Evolutionary conservation across 2,113 vertebrate genomes (phyloP), one percentile per base, ranked within the genome.

Genomic region (Crocuta crocuta): DNA sequence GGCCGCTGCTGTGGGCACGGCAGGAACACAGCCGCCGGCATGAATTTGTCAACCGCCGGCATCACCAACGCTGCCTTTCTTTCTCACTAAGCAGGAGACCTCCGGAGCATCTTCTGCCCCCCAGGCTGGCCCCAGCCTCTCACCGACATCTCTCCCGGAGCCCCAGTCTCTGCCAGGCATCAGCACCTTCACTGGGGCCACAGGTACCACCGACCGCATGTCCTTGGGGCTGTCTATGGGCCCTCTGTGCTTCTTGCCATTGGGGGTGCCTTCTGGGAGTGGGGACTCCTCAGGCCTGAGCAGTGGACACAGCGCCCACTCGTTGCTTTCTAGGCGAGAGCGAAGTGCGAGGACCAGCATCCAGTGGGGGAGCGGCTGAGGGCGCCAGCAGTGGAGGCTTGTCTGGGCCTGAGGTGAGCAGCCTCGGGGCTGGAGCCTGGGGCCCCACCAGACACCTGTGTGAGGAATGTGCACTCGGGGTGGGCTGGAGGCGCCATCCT

Each of bases 191-290:
- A 98, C 98, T 43, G 93, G 96, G 90, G 98, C 88, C 86, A 95
- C 98, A 0, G 99, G 99, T 99, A 98, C 98, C 12, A 45, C 82
- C 43, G 26, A 0, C 10, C 24, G 26, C 53, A 2, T 0, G 0
- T 50, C n/a, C 45, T 35, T 13, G 39, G 63, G 83, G 68, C 26
- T 1, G 0, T 1, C 13, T 13, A 16, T 81, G 74, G 26, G 35
- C 23, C 48, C 33, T 53, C 7, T 1, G 6, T 6, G 1, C 19
- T 68, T 48, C 31, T 53, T 0, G 8, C 84, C 5, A 7, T 3
- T 8, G 13, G 13, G 61, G 61, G 26, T 45, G 6, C 17, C 61
- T 82, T 53, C 66, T 70, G 55, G 74, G 11, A 12, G 10, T n/a
- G 65, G 88, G 45, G 28, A 8, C n/a, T n/a, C 23, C 61, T 61